Percentiles rank a stretch among this genome's conserved stretches.
Conservation (phyloP, 2,797 vertebrate genomes). For the Mastacembelus armatus region DNA sequence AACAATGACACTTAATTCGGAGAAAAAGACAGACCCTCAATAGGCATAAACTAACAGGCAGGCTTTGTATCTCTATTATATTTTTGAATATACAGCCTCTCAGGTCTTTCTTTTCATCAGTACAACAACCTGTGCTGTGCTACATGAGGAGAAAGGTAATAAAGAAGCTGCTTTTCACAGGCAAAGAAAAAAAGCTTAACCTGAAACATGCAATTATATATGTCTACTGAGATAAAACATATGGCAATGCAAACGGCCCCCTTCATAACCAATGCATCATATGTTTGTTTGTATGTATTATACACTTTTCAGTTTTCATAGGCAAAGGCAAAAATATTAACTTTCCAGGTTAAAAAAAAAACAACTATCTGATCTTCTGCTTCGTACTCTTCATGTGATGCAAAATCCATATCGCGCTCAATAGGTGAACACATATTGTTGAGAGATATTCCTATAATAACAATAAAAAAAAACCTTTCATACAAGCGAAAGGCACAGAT, state of each 20-base stretch:
- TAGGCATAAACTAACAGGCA: not conserved
- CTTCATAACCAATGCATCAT: constrained; percentile 16
- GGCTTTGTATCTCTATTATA: not conserved
- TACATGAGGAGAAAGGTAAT: constrained; percentile 21
- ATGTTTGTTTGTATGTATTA: no score
- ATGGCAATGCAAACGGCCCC: constrained; percentile 29
- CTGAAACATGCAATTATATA: constrained; percentile 13
- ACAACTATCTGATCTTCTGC: constrained; percentile 19
- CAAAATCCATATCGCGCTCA: constrained; percentile 36
- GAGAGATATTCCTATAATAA: constrained; percentile 29
- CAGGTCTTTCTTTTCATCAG: not conserved
- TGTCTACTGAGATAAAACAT: constrained; percentile 36
- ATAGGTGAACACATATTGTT: constrained; percentile 15
- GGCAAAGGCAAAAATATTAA: constrained; percentile 17
- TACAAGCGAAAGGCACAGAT: constrained; percentile 16
- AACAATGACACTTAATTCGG: not conserved
- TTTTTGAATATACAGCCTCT: constrained; percentile 1
- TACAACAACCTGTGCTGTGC: constrained; percentile 5
- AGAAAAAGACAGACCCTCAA: not conserved
- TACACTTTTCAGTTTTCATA: constrained; percentile 3
- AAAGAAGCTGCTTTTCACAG: constrained; percentile 18
- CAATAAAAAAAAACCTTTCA: constrained; percentile 8
- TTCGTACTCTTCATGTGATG: constrained; percentile 22
- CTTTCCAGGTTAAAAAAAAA: constrained; percentile 37
- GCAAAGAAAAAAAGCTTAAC: constrained; percentile 29